Conservation (phyloP, 2,113 vertebrate genomes). For the Lonchura striata region DNA sequence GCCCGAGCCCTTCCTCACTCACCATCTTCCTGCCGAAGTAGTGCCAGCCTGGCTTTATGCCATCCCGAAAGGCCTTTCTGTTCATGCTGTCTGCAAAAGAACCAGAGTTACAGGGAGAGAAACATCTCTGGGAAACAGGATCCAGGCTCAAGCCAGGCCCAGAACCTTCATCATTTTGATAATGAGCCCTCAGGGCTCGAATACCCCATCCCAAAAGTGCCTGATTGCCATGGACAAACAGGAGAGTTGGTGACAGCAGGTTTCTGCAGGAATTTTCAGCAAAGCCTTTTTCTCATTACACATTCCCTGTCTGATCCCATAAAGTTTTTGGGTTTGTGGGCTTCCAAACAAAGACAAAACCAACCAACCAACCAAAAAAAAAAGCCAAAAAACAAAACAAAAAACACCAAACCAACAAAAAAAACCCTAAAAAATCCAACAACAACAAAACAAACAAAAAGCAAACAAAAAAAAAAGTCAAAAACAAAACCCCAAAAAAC, state of each 20-base stretch:
- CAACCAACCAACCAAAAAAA: not conserved
- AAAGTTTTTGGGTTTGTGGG: not conserved
- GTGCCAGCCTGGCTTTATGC: constrained; percentile 87
- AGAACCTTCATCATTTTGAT: accelerated
- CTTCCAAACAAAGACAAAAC: not conserved
- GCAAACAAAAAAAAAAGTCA: too few species aligned
- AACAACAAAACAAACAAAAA: too few species aligned
- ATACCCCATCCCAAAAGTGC: accelerated
- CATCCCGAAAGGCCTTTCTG: constrained; percentile 85
- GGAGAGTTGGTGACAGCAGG: accelerated
- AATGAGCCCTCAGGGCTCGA: not conserved
- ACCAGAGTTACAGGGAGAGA: not conserved
- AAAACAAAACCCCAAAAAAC: too few species aligned
- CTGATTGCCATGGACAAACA: accelerated
- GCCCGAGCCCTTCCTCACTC: not conserved
- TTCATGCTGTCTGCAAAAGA: constrained; percentile 80
- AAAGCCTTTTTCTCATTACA: not conserved
- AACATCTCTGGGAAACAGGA: not conserved
- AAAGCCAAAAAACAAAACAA: not conserved
- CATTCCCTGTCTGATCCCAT: not conserved
- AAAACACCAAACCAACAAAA: too few species aligned
- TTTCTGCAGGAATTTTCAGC: not conserved
- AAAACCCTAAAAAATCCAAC: too few species aligned
- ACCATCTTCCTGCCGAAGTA: constrained; percentile 96
- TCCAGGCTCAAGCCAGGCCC: accelerated